A percentile compares a stretch with the other conserved stretches of the same genome.
These are phyloP conservation scores for Cataglyphis cursor DNA, from an alignment of 2,888 invertebrate species.

Conservation along the genomic window DNA sequence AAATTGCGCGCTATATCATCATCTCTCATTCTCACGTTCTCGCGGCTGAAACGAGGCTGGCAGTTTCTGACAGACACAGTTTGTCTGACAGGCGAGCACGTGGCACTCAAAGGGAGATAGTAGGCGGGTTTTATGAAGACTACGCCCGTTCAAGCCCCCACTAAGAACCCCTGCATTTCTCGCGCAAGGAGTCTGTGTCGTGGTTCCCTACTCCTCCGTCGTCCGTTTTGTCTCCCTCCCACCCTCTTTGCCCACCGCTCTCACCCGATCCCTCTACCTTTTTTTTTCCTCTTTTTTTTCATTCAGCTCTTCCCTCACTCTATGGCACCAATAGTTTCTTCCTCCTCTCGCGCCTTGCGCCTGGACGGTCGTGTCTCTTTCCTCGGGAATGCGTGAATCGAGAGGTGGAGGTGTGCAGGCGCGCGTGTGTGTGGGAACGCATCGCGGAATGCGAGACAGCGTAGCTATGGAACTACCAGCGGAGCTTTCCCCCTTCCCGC, in stretches of 20 bases:
- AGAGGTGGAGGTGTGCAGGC: constrained; percentile 73
- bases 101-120: constrained; percentile 76
- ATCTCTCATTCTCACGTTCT: constrained; percentile 3
- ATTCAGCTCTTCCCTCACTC: constrained; percentile 63
- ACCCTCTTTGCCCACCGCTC: constrained; percentile 42
- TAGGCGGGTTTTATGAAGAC: constrained; percentile 74
- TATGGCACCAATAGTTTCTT: constrained; percentile 12
- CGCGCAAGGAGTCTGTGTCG: constrained; percentile 76
- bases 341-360: constrained; percentile 25
- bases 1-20: constrained; percentile 1
- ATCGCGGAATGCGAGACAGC: constrained; percentile 79
- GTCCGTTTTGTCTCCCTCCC: constrained; percentile 60
- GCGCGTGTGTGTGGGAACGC: constrained; percentile 76
- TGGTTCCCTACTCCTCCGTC: constrained; percentile 67
- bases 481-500: constrained; percentile 47
- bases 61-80: constrained; percentile 50
- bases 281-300: constrained; percentile 62
- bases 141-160: constrained; percentile 76
- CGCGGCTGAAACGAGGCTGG: not conserved
- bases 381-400: constrained; percentile 77
- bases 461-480: constrained; percentile 76
- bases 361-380: constrained; percentile 28
- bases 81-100: constrained; percentile 76
- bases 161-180: constrained; percentile 66
- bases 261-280: constrained; percentile 56